Evolutionary conservation across 1,140 invertebrate species (phyloP), one percentile per base, ranked within the genome.

Genomic region (Dufourea novaeangliae): DNA sequence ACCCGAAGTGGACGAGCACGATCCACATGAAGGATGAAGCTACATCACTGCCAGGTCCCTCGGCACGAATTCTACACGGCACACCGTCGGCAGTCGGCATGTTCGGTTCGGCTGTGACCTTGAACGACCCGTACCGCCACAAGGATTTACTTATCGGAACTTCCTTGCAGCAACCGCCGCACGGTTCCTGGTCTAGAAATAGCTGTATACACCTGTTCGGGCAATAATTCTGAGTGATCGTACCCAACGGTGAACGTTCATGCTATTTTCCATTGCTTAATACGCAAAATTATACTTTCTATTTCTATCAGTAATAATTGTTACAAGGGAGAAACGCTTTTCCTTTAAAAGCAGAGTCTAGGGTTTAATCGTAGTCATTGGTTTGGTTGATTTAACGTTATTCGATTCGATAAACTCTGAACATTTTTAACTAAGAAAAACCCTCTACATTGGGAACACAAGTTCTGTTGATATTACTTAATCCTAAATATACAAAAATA

Each of bases 141-240:
- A 44, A 67, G 27, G 50, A 57, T 59, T 82, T 41, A 29, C 41
- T 83, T 79, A 68, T 83, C 57, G 27, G 72, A 72, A 67, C 72
- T 72, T 54, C 67, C 59, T 25, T n/a, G n/a, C n/a, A n/a, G 78
- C 59, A 70, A 32, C 41, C 63, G 57, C 41, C 37, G 50, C 57
- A 73, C 62, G 57, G 67, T 82, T 78, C 79, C 79, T 78, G 73
- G 44, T 82, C 29, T 68, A 70, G 80, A 82, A 83, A 83, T 83
- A 83, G 66, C 80, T 25, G 44, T 57, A n/a, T n/a, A 67, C 46
- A 74, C 78, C 78, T 61, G 68, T 54, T 62, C 66, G 32, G 25
- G 7, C 56, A 20, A 68, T 37, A 50, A 80, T 78, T 63, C 46
- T 20, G 54, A 71, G 20, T 25, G 37, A 62, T 46, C 54, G n/a